phyloP scores from a whole-genome alignment of 2,113 vertebrate species.

The Lontra canadensis region DNA sequence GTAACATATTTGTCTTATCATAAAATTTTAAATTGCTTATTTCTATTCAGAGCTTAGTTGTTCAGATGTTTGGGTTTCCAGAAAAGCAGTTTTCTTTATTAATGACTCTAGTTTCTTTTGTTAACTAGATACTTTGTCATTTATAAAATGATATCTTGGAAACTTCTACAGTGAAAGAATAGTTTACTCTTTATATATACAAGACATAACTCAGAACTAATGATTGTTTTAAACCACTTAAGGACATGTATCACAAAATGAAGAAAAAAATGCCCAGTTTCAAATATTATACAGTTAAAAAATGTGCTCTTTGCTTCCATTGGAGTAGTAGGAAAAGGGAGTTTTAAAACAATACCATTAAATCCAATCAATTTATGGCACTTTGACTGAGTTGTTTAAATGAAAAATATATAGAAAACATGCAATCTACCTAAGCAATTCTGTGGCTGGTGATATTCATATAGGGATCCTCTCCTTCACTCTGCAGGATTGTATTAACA shows the following conservation, averaged over 20 bases:
- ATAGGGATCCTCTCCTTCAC: neutral
- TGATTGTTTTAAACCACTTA: slow-evolving; percentile 76
- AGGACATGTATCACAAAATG: slow-evolving; percentile 17
- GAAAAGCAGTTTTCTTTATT: slow-evolving; percentile 58
- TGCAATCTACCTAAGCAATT: neutral
- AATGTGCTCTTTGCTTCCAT: neutral
- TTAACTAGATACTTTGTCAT: slow-evolving; percentile 69
- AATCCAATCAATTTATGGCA: neutral
- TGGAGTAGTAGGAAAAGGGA: neutral
- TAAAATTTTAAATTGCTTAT: slow-evolving; percentile 56
- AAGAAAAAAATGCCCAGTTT: slow-evolving; percentile 14
- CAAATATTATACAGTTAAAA: slow-evolving; percentile 22
- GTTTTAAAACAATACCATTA: neutral
- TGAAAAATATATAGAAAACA: neutral
- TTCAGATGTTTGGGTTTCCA: slow-evolving; percentile 58
- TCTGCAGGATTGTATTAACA: neutral
- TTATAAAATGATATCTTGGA: slow-evolving; percentile 73
- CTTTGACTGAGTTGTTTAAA: neutral
- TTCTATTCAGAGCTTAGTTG: slow-evolving; percentile 37
- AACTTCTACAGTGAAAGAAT: slow-evolving; percentile 62
- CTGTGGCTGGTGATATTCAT: neutral
- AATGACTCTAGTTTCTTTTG: slow-evolving; percentile 67
- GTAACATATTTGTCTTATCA: slow-evolving; percentile 60
- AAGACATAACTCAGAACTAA: slow-evolving; percentile 74
- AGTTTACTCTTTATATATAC: slow-evolving; percentile 70